phyloP scores from a whole-genome alignment of 2,888 invertebrate species.

The Pristionchus entomophagus region DNA sequence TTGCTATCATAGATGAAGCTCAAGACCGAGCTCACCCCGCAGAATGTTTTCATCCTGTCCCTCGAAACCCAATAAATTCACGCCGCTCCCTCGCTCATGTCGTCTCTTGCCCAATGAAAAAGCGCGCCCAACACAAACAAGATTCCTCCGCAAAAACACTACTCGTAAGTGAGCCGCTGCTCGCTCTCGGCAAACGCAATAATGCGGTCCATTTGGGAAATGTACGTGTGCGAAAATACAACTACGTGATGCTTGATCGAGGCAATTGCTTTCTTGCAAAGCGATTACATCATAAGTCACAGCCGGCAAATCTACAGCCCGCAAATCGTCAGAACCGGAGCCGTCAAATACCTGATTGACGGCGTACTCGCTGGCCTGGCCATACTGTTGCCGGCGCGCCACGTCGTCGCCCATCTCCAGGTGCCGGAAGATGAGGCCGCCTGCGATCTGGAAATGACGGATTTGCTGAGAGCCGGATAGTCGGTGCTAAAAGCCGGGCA shows the following conservation, averaged over 20 bases:
- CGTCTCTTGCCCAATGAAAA: background rate
- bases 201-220: background rate
- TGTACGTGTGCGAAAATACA: too few species aligned
- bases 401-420: conserved; percentile 39
- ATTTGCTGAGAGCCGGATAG: too few species aligned
- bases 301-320: background rate
- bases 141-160: too few species aligned
- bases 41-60: background rate
- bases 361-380: conserved; percentile 32
- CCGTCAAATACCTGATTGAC: conserved; percentile 46
- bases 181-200: background rate
- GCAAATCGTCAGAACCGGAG: background rate
- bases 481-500: background rate
- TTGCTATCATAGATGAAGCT: too few species aligned
- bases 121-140: background rate
- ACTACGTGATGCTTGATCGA: too few species aligned
- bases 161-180: too few species aligned
- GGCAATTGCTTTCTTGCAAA: background rate
- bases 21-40: too few species aligned
- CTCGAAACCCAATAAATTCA: too few species aligned
- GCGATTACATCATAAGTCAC: background rate
- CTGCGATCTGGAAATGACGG: conserved; percentile 30
- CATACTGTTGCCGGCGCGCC: conserved; percentile 13
- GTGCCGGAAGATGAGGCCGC: conserved; percentile 32
- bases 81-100: background rate